Evolutionary conservation across 2,888 invertebrate genomes (phyloP).

Genomic region (Trichogramma dendrolimi): DNA sequence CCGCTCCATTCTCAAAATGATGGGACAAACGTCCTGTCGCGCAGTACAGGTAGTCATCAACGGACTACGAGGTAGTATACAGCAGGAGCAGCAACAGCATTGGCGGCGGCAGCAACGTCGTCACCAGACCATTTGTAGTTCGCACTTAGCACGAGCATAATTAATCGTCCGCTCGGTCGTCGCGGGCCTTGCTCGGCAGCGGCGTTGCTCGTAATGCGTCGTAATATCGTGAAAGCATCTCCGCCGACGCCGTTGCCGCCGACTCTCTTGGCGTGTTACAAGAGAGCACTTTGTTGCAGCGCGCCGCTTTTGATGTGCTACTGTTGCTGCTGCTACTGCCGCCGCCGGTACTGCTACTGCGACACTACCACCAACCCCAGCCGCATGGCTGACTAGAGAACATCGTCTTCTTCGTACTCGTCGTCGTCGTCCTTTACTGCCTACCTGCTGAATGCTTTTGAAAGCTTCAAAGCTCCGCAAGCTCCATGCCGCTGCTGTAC

Average conservation of each 20-base stretch:
- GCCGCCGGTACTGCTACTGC: too few relatives aligned
- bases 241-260: background rate
- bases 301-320: constrained; percentile 16
- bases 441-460: too few relatives aligned
- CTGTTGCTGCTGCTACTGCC: too few relatives aligned
- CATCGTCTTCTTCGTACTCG: constrained; percentile 10
- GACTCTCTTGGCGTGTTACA: constrained; percentile 3
- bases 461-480: too few relatives aligned
- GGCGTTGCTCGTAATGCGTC: constrained; percentile 17
- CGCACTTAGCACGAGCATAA: constrained; percentile 27
- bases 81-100: background rate
- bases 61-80: too few relatives aligned
- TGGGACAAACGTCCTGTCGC: too few relatives aligned
- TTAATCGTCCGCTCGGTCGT: constrained; percentile 36
- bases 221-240: constrained; percentile 37
- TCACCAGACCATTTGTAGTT: background rate
- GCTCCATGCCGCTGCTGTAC: too few relatives aligned
- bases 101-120: too few relatives aligned
- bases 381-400: constrained; percentile 13
- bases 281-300: background rate
- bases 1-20: too few relatives aligned
- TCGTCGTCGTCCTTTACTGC: constrained; percentile 13
- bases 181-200: background rate
- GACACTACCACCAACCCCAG: background rate
- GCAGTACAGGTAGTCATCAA: too few relatives aligned